A percentile compares a stretch with the other conserved stretches of the same genome.
phyloP scores from a whole-genome alignment of 2,888 invertebrate species.

The Lasioglossum marginatum region DNA sequence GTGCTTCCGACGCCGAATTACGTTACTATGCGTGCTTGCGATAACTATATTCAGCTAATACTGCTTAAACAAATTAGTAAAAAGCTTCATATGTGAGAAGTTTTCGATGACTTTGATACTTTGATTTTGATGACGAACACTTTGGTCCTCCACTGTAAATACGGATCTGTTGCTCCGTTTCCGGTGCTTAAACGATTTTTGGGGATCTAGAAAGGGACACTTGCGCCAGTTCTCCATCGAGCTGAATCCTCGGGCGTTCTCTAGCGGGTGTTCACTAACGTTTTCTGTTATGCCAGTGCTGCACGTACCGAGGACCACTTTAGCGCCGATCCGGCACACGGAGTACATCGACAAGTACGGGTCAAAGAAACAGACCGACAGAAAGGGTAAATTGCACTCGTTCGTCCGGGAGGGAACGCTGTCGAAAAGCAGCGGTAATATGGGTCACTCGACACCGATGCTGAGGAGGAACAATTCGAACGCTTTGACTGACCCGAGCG shows the following conservation, averaged over 20 bases:
- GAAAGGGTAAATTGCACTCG: conserved; percentile 60
- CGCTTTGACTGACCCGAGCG: conserved; percentile 43
- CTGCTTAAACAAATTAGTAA: too few relatives aligned
- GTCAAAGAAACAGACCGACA: conserved; percentile 59
- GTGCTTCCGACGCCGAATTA: too few relatives aligned
- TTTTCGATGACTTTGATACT: too few relatives aligned
- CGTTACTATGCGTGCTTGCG: too few relatives aligned
- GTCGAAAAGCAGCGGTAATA: conserved; percentile 46
- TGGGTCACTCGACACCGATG: conserved; percentile 59
- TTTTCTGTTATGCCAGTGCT: conserved; percentile 60
- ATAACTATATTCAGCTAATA: too few relatives aligned
- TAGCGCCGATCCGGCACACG: conserved; percentile 50
- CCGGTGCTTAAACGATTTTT: neutral
- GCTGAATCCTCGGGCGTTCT: neutral
- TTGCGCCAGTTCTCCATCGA: neutral
- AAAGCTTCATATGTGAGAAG: too few relatives aligned
- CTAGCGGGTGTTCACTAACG: conserved; percentile 1
- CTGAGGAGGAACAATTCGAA: conserved; percentile 63
- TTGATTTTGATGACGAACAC: too few relatives aligned
- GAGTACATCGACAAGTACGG: conserved; percentile 56
- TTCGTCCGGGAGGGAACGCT: conserved; percentile 36
- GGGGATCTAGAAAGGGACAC: neutral
- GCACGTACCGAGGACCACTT: conserved; percentile 61
- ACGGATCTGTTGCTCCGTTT: neutral
- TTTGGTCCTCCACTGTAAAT: too few relatives aligned